Base-by-base conservation (phyloP, 2,113 vertebrate genomes). In the Chlamydotis undulata region DNA sequence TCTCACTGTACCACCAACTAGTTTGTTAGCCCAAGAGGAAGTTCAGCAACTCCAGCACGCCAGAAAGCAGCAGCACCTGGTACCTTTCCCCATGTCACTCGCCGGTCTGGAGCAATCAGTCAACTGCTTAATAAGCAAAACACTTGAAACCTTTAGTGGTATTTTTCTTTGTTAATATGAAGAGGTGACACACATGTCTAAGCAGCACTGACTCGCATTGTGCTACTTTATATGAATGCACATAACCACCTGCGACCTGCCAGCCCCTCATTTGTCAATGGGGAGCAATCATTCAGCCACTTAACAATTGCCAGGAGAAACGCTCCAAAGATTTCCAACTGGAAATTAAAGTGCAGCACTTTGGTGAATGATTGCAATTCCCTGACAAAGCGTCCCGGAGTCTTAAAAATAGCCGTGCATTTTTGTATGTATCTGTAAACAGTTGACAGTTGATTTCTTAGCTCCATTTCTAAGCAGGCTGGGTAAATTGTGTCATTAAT, bases 161-260 rank as follows among this genome's bases (percentile, higher is more conserved):
- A 96, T 98, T 93, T 96, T 96, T 97, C 97, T 97, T 97, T 96
- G 90, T 95, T 96, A 97, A 87, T 31, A 25, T 86, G 85, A 92
- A 89, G 70, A 81, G 92, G 95, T 94, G 92, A 88, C 69, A 89
- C 88, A 93, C 64, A 53, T 4, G 21, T 70, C 80, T 78, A 82
- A 75, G 92, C 94, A 94, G 87, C 77, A 10, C 81, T 89, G 88
- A 26, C 92, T 93, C 1, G 53, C 49, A 11, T 81, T 74, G 84
- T 87, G 87, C 77, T 94, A 86, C 93, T 89, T 60, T 86, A 92
- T 89, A 65, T 65, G 29, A 77, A 78, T 39, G 80, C 88, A 55
- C 91, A 92, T 70, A 93, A 94, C 78, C 97, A 98, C 97, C 97
- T 97, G 97, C 60, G 89, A 90, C 87, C 92, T 75, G 45, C 83